Percentiles rank a stretch among this genome's conserved stretches.
phyloP scores from a whole-genome alignment of 2,797 vertebrate genomes.

The Fundulus diaphanus region DNA sequence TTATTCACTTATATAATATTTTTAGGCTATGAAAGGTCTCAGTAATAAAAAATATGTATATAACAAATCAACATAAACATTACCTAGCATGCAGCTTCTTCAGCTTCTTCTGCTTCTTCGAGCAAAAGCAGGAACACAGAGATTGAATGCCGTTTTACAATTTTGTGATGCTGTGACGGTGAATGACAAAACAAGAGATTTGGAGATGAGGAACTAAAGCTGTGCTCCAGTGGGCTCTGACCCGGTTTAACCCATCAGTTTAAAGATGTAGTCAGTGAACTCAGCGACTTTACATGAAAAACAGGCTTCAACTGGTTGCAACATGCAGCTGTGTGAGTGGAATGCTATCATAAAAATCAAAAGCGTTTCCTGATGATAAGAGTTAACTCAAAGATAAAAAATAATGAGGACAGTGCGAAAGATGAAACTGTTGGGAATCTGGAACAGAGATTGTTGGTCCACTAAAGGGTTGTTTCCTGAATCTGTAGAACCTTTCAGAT shows the following conservation, averaged over 20 bases:
- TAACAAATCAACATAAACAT: not conserved
- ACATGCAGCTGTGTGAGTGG: not conserved
- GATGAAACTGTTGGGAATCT: not conserved
- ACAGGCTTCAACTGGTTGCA: not conserved
- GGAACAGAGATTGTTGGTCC: not conserved
- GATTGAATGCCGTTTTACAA: constrained; percentile 6
- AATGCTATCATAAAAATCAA: not conserved
- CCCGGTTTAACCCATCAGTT: constrained; percentile 8
- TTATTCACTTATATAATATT: not conserved
- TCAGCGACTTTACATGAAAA: not conserved
- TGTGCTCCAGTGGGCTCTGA: constrained; percentile 11
- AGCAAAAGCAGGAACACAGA: not conserved
- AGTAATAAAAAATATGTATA: not conserved
- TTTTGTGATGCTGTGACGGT: not conserved
- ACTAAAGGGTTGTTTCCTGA: constrained; percentile 3
- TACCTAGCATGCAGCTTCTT: not conserved
- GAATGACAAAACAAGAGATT: constrained; percentile 3
- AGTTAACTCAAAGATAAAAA: not conserved
- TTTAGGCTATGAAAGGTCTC: not conserved
- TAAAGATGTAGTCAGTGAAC: not conserved
- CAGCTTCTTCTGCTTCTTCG: too few species aligned
- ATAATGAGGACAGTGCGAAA: not conserved
- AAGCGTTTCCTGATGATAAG: not conserved
- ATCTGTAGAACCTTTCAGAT: not conserved
- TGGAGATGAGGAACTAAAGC: constrained; percentile 9